phyloP scores from a whole-genome alignment of 2,113 vertebrate genomes.

The Campylorhamphus procurvoides region DNA sequence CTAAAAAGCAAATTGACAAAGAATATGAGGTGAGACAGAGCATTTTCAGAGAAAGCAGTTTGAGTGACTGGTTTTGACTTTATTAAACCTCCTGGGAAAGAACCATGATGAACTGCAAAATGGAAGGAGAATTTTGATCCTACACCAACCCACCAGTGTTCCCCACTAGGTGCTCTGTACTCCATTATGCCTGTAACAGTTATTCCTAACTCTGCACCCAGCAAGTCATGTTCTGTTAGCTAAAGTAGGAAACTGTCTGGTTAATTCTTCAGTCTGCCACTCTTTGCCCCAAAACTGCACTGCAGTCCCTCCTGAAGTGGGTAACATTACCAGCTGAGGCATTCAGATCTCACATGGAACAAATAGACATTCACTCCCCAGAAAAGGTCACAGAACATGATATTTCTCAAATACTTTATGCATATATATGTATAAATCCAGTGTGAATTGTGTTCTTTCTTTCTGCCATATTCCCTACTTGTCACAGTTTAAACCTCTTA shows the following conservation, averaged over 20 bases:
- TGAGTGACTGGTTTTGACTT: neutral
- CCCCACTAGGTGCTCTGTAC: neutral
- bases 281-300: neutral
- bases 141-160: neutral
- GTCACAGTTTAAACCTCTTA: neutral
- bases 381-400: neutral
- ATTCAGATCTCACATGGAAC: neutral
- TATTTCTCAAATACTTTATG: neutral
- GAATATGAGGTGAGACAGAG: neutral
- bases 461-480: neutral
- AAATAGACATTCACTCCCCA: neutral
- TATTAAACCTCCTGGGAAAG: neutral
- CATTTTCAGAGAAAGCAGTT: neutral
- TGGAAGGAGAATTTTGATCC: neutral
- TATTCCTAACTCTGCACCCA: neutral
- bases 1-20: neutral
- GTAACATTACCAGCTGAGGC: neutral
- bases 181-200: neutral
- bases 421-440: neutral
- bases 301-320: neutral
- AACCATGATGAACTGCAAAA: neutral
- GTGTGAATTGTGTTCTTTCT: neutral
- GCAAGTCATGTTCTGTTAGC: neutral
- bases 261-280: neutral
- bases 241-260: neutral